Evolutionary conservation across 2,113 vertebrate species (phyloP).

Genomic region (Passer montanus): DNA sequence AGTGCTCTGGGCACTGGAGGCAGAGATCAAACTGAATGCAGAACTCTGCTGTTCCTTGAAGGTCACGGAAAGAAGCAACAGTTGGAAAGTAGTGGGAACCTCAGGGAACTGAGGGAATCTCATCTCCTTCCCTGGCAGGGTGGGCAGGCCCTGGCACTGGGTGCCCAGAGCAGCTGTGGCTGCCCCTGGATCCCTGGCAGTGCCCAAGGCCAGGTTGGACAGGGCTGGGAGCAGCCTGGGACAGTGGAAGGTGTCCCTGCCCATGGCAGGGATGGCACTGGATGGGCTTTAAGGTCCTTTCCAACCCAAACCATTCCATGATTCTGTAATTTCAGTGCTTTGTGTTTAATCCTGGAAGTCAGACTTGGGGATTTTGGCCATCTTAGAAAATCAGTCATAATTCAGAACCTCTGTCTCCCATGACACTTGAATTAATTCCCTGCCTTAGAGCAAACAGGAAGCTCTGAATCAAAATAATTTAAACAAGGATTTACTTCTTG

Average conservation of each 20-base stretch:
- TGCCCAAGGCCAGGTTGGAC: neutral
- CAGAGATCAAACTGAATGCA: neutral
- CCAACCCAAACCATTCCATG: neutral
- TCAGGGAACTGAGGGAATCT: neutral
- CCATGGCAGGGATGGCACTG: neutral
- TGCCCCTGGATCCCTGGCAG: neutral
- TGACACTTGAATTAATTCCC: neutral
- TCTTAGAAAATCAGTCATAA: neutral
- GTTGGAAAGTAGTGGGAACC: neutral
- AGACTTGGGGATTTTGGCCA: neutral
- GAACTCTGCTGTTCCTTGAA: neutral
- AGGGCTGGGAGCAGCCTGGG: neutral
- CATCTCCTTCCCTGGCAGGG: neutral
- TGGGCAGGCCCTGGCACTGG: neutral
- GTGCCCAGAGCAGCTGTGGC: neutral
- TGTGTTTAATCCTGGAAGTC: neutral
- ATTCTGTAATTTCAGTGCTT: neutral
- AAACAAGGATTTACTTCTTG: neutral
- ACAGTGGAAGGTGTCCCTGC: neutral
- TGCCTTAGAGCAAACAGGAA: neutral
- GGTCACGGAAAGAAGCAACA: neutral
- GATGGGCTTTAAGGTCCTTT: fast-evolving
- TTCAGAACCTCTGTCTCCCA: neutral
- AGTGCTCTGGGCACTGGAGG: neutral
- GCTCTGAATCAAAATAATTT: neutral